Percentiles rank a stretch among this genome's conserved stretches.
phyloP scores from a whole-genome alignment of 2,888 invertebrate species.

The Amphipoea oculea region DNA sequence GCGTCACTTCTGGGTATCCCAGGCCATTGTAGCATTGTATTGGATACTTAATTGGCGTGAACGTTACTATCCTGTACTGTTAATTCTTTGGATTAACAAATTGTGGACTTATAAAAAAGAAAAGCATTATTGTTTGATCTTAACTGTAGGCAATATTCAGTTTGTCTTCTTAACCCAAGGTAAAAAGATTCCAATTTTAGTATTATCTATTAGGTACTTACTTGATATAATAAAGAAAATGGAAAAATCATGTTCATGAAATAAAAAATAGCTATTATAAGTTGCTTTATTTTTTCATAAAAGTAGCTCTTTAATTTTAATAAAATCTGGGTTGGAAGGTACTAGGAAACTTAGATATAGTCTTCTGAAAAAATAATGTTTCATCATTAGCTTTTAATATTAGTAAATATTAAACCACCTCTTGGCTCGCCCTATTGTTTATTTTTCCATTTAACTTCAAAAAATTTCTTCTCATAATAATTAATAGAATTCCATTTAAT shows the following conservation, averaged over 20 bases:
- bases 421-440: neutral
- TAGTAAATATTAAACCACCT: constrained; percentile 11
- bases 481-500: constrained; percentile 37
- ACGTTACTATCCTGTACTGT: constrained; percentile 13
- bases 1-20: constrained; percentile 50
- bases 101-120: neutral
- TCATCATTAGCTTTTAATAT: constrained; percentile 24
- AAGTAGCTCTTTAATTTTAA: constrained; percentile 38
- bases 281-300: constrained; percentile 7
- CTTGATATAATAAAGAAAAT: neutral
- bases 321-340: constrained; percentile 14
- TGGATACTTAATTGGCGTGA: constrained; percentile 44
- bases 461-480: neutral
- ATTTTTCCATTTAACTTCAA: constrained; percentile 3
- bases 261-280: constrained; percentile 9
- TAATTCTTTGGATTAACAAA: constrained; percentile 3
- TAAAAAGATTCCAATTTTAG: neutral
- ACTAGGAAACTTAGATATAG: constrained; percentile 11
- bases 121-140: neutral
- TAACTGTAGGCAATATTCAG: neutral
- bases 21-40: constrained; percentile 32
- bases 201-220: neutral
- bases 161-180: neutral
- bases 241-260: too few relatives aligned
- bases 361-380: constrained; percentile 31